Evolutionary conservation across 2,113 vertebrate species (phyloP).

Genomic region (Damaliscus lunatus): DNA sequence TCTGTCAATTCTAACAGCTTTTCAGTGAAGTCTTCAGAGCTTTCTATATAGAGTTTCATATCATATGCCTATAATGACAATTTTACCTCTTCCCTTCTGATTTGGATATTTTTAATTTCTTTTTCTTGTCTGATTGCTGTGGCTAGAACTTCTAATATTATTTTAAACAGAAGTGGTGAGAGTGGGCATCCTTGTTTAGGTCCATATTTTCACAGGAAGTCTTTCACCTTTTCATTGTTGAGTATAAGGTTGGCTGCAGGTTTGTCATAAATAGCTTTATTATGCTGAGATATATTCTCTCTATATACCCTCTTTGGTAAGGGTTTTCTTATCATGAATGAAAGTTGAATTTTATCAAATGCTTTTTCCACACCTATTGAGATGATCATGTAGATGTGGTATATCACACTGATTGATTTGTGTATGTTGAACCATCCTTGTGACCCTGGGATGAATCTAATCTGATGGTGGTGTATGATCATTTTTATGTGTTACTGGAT

Average conservation of each 20-base stretch:
- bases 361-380: not conserved
- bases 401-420: not conserved
- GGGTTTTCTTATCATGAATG: not conserved
- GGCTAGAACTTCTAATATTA: not conserved
- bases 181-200: not conserved
- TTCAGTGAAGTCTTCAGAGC: not conserved
- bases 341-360: not conserved
- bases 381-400: not conserved
- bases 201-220: not conserved
- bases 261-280: not conserved
- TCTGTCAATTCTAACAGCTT: not conserved
- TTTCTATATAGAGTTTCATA: not conserved
- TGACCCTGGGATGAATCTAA: not conserved
- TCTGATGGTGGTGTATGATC: not conserved
- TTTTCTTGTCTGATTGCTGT: not conserved
- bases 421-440: not conserved
- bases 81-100: not conserved
- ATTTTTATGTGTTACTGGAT: not conserved
- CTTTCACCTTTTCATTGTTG: not conserved
- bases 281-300: not conserved
- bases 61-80: not conserved
- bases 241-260: not conserved
- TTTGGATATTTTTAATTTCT: not conserved
- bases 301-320: not conserved
- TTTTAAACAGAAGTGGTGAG: not conserved